Evolutionary conservation across 2,888 invertebrate genomes (phyloP), one percentile per base, ranked within the genome.

Genomic region (Eledona agricola): DNA sequence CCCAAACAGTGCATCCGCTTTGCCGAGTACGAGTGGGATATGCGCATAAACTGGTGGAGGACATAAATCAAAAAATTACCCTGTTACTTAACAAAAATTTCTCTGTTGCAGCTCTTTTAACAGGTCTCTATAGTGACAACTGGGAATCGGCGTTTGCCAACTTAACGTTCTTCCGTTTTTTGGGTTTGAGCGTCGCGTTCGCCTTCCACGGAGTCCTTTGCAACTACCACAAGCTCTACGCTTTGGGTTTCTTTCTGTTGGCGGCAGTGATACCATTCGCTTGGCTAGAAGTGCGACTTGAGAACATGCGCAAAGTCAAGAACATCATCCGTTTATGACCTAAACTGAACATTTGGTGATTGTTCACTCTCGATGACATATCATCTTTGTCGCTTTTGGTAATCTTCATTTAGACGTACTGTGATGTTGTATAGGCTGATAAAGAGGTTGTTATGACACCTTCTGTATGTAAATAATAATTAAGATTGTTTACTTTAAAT

Each of bases 101-200:
- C 5, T 11, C 16, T 25, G n/a, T 69, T 69, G 4, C 62, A 78
- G 78, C 77, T n/a, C 64, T 79, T 9, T 57, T 79, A 13, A 76
- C 78, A 3, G 71, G 73, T 4, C 68, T 74, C 28, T 77, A 75
- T 54, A 58, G 73, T 2, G 77, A 70, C 72, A 81, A 59, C 67
- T 81, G 59, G 77, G 84, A 75, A 42, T 63, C 80, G 0, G 69
- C 82, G 1, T 72, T 87, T 74, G 84, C 84, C 65, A 66, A 81
- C 47, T 64, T 69, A 13, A 60, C 65, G 70, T 58, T 81, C 76
- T 67, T 86, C 75, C 83, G 82, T 69, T 73, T 80, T 72, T 65
- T 83, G 0, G 88, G 88, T 1, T 72, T 86, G 51, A 82, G 84
- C 4, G 69, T 86, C 0, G 85, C 86, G 4, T 86, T 87, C 65